phyloP scores from a whole-genome alignment of 2,888 invertebrate species.

The Lomographa bimaculata region DNA sequence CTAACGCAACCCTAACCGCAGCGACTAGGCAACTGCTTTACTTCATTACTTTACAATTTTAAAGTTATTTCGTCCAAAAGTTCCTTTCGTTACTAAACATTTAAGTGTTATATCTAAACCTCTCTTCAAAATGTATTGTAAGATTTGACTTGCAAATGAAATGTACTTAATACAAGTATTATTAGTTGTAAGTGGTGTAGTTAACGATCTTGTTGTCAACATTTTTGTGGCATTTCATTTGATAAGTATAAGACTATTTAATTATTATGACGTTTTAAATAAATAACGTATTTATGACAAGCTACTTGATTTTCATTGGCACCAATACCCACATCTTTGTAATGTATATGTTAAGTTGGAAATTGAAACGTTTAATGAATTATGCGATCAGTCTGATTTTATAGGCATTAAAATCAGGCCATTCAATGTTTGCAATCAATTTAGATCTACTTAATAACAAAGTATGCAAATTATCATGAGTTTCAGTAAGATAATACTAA shows the following conservation, averaged over 20 bases:
- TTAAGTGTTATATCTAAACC: constrained; percentile 45
- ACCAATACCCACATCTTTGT: neutral
- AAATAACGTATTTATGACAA: constrained; percentile 78
- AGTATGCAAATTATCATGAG: too few relatives aligned
- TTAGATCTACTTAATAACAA: too few relatives aligned
- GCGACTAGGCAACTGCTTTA: constrained; percentile 34
- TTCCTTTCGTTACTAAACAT: constrained; percentile 48
- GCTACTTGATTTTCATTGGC: constrained; percentile 43
- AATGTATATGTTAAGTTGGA: constrained; percentile 15
- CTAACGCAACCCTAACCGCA: constrained; percentile 37
- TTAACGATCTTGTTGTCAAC: constrained; percentile 73
- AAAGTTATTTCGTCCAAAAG: constrained; percentile 69
- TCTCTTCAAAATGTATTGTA: constrained; percentile 64
- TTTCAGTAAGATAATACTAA: too few relatives aligned
- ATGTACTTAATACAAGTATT: constrained; percentile 73
- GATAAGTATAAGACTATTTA: constrained; percentile 65
- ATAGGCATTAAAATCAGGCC: too few relatives aligned
- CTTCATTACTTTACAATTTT: constrained; percentile 9
- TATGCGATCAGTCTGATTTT: too few relatives aligned
- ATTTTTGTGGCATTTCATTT: constrained; percentile 73
- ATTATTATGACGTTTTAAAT: constrained; percentile 75
- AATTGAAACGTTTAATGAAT: too few relatives aligned
- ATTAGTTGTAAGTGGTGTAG: constrained; percentile 56
- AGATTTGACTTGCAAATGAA: constrained; percentile 45
- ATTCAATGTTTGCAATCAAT: too few relatives aligned